Percentiles rank a stretch among this genome's conserved stretches.
phyloP scores from a whole-genome alignment of 1,140 invertebrate species.

The Heterodera carotae region DNA sequence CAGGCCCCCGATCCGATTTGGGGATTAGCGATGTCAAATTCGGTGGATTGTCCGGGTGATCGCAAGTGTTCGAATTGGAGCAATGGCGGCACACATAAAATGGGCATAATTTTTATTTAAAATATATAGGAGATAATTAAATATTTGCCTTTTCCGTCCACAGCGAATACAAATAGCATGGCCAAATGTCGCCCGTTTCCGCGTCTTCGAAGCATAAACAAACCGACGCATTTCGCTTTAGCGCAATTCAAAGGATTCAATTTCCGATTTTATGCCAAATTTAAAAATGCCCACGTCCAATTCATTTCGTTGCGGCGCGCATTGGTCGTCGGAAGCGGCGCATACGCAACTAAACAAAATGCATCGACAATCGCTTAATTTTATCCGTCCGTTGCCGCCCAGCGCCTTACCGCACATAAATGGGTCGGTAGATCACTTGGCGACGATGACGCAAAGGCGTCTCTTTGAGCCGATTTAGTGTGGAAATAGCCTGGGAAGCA shows the following conservation, averaged over 20 bases:
- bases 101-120: background rate
- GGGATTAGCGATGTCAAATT: conserved; percentile 56
- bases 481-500: conserved; percentile 61
- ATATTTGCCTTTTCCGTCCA: conserved; percentile 60
- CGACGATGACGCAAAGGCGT: conserved; percentile 41
- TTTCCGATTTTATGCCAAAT: background rate
- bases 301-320: conserved; percentile 65
- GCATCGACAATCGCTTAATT: background rate
- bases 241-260: conserved; percentile 21
- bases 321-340: conserved; percentile 56
- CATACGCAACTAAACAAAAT: conserved; percentile 52
- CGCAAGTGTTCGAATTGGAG: conserved; percentile 63
- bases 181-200: conserved; percentile 63
- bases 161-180: conserved; percentile 57
- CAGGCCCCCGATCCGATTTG: conserved; percentile 33
- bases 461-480: conserved; percentile 28
- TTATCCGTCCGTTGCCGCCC: too few relatives aligned
- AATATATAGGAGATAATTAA: background rate
- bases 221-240: conserved; percentile 58
- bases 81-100: conserved; percentile 59
- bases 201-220: conserved; percentile 64
- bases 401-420: conserved; percentile 53
- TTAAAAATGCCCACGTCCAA: conserved; percentile 44
- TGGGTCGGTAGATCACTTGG: conserved; percentile 58
- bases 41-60: conserved; percentile 59